Conservation (phyloP, 2,113 vertebrate species). For the Chunga burmeisteri region DNA sequence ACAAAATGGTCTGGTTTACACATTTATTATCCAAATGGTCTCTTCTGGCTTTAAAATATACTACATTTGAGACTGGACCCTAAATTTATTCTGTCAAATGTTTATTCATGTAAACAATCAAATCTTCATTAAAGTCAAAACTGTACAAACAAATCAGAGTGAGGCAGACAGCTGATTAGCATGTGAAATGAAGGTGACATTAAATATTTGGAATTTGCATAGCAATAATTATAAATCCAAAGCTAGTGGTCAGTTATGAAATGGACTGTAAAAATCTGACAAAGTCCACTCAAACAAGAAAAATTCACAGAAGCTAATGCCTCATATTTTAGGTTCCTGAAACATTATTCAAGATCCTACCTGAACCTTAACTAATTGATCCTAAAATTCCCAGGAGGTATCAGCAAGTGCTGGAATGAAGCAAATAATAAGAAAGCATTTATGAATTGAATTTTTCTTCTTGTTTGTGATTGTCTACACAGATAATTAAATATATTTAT, state of each 20-base stretch:
- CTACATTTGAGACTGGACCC: not conserved
- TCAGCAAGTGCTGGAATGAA: not conserved
- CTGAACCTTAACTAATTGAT: conserved; percentile 44
- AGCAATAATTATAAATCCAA: conserved; percentile 29
- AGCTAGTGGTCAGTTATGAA: conserved; percentile 13
- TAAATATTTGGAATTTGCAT: conserved; percentile 37
- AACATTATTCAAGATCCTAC: conserved; percentile 1
- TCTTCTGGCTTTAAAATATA: not conserved
- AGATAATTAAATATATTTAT: conserved; percentile 47
- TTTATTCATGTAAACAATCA: conserved; percentile 24
- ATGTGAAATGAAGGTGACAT: conserved; percentile 15
- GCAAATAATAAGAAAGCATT: conserved; percentile 25
- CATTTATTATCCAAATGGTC: conserved; percentile 17
- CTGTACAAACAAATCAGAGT: conserved; percentile 7
- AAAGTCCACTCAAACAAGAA: not conserved
- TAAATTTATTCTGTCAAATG: conserved; percentile 20
- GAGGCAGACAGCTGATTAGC: conserved; percentile 5
- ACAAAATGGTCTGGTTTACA: not conserved
- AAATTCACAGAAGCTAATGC: not conserved
- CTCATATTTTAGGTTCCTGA: not conserved
- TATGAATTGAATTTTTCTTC: conserved; percentile 27
- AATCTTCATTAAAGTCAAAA: conserved; percentile 23
- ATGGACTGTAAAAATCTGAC: not conserved
- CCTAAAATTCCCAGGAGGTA: not conserved
- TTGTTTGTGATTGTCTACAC: conserved; percentile 16